These are phyloP conservation scores for Sturnus vulgaris DNA, from an alignment of 2,113 vertebrate genomes.

Conservation along the genomic window DNA sequence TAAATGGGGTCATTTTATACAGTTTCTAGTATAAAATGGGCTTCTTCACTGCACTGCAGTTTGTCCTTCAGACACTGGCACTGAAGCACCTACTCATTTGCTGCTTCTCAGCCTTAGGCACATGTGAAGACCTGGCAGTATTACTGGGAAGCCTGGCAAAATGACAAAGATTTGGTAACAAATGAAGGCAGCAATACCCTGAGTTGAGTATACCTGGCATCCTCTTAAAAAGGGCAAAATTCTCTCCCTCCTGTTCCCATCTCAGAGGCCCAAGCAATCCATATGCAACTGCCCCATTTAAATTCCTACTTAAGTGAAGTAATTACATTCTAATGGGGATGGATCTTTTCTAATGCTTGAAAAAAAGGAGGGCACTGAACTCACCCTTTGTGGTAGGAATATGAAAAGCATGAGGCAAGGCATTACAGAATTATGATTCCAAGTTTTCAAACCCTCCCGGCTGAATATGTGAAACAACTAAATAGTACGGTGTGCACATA, in stretches of 20 bases:
- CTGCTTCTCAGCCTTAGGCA: background rate
- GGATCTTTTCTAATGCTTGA: background rate
- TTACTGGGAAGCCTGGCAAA: background rate
- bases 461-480: background rate
- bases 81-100: background rate
- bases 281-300: background rate
- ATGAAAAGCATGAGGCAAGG: background rate
- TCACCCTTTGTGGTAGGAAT: background rate
- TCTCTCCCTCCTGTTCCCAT: background rate
- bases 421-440: background rate
- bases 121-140: background rate
- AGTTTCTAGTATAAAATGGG: background rate
- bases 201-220: background rate
- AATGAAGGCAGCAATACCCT: background rate
- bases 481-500: background rate
- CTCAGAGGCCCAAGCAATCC: background rate
- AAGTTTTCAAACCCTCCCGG: background rate
- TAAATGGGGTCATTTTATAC: background rate
- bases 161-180: background rate
- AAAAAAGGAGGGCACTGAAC: background rate
- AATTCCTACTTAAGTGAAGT: background rate
- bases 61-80: background rate
- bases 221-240: background rate
- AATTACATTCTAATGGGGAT: accelerated
- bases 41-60: background rate